These are phyloP conservation scores for Forbesichthys agassizii DNA, from an alignment of 2,113 vertebrate species.

Conservation along the genomic window DNA sequence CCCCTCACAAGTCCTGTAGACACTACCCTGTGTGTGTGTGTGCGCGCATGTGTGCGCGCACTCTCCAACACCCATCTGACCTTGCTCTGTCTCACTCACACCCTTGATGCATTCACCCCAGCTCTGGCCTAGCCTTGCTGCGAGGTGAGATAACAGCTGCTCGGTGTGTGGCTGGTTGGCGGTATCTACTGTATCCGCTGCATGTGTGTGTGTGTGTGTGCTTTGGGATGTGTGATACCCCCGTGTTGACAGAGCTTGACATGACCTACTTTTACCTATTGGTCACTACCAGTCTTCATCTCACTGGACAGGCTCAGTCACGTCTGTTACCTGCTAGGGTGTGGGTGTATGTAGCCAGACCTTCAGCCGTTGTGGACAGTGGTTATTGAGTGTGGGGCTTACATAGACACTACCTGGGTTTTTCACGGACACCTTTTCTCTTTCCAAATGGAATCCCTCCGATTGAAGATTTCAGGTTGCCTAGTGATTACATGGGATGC, in stretches of 20 bases:
- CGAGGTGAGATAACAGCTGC: not conserved
- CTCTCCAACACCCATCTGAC: slow-evolving; percentile 46
- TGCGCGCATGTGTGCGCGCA: slow-evolving; percentile 15
- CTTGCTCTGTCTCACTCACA: not conserved
- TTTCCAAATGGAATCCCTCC: not conserved
- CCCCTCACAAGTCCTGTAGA: slow-evolving; percentile 20
- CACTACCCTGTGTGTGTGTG: slow-evolving; percentile 14
- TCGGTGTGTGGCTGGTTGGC: not conserved
- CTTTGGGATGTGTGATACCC: slow-evolving; percentile 1
- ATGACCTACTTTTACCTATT: not conserved
- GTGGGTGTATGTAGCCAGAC: too few species aligned
- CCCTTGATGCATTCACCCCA: not conserved
- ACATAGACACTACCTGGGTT: too few species aligned
- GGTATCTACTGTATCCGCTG: too few species aligned
- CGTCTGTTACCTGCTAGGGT: not conserved
- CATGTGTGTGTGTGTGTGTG: slow-evolving; percentile 8
- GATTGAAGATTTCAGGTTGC: too few species aligned
- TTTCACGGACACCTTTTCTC: not conserved
- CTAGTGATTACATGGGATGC: too few species aligned
- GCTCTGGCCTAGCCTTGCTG: not conserved
- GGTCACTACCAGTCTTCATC: not conserved
- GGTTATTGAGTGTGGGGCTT: too few species aligned
- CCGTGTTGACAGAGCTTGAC: not conserved
- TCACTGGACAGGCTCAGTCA: not conserved
- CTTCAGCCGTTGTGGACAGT: too few species aligned